These are phyloP conservation scores for Tenthredo amoena DNA, from an alignment of 2,888 invertebrate genomes.

Conservation along the genomic window DNA sequence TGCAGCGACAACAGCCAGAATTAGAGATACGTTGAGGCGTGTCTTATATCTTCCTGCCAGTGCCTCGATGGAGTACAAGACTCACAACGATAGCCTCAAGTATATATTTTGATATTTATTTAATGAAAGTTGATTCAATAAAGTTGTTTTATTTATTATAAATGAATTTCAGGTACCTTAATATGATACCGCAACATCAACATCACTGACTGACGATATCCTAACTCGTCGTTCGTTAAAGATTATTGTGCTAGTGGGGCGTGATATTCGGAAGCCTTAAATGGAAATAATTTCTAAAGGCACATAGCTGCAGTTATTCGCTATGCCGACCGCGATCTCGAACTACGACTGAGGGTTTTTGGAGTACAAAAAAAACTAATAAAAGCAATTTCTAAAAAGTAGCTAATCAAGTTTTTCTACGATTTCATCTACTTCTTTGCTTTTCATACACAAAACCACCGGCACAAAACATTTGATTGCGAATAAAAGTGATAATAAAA, in stretches of 20 bases:
- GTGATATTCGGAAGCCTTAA: slow-evolving; percentile 41
- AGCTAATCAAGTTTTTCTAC: slow-evolving; percentile 10
- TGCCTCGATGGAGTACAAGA: slow-evolving; percentile 97
- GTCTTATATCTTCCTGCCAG: slow-evolving; percentile 96
- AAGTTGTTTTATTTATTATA: background rate
- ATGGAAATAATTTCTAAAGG: slow-evolving; percentile 15
- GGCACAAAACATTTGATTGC: slow-evolving; percentile 9
- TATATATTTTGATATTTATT: slow-evolving; percentile 74
- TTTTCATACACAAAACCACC: background rate
- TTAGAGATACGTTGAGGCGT: slow-evolving; percentile 96
- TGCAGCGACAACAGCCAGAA: slow-evolving; percentile 91
- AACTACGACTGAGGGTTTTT: slow-evolving; percentile 16
- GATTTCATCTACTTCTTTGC: background rate
- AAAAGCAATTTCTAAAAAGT: slow-evolving; percentile 30
- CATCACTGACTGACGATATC: slow-evolving; percentile 53
- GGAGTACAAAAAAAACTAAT: slow-evolving; percentile 19
- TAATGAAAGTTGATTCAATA: background rate
- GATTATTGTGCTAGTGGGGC: slow-evolving; percentile 53
- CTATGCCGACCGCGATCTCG: slow-evolving; percentile 32
- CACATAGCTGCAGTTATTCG: background rate
- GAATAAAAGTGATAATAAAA: slow-evolving; percentile 10
- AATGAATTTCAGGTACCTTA: slow-evolving; percentile 54
- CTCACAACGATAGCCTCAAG: slow-evolving; percentile 90
- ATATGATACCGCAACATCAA: slow-evolving; percentile 55
- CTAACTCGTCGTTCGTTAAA: slow-evolving; percentile 40